A percentile compares a stretch with the other conserved stretches of the same genome.
Conservation (phyloP, 2,888 invertebrate species). For the Pyrgus malvae region DNA sequence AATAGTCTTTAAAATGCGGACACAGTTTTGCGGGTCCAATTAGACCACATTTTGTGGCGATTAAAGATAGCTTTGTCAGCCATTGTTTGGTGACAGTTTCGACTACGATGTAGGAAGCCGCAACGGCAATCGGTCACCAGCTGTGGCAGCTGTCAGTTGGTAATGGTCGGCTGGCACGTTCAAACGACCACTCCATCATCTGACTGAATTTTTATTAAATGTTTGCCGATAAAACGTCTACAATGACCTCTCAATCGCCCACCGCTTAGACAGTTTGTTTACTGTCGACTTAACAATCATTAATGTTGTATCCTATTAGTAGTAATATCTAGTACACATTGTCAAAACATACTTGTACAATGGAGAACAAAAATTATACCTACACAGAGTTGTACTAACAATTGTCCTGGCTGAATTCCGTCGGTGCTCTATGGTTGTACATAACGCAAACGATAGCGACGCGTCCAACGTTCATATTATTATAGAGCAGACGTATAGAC, state of each 20-base stretch:
- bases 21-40: slow-evolving; percentile 72
- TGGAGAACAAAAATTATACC: too few relatives aligned
- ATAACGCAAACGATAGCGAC: too few relatives aligned
- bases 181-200: slow-evolving; percentile 66
- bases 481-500: too few relatives aligned
- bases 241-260: slow-evolving; percentile 42
- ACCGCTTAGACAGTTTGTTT: slow-evolving; percentile 64
- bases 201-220: slow-evolving; percentile 64
- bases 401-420: too few relatives aligned
- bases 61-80: slow-evolving; percentile 67
- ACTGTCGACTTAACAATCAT: slow-evolving; percentile 50
- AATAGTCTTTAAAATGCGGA: slow-evolving; percentile 43
- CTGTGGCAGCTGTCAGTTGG: slow-evolving; percentile 68
- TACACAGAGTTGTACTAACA: too few relatives aligned
- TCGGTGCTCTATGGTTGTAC: too few relatives aligned
- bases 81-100: slow-evolving; percentile 74
- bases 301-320: slow-evolving; percentile 8
- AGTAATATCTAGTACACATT: background rate
- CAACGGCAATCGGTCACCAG: slow-evolving; percentile 66
- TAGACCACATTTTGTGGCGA: slow-evolving; percentile 73
- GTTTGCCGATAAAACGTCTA: slow-evolving; percentile 53
- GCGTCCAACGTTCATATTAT: too few relatives aligned
- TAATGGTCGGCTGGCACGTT: slow-evolving; percentile 59
- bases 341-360: background rate
- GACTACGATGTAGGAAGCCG: slow-evolving; percentile 59